Evolutionary conservation across 2,888 invertebrate species (phyloP), one percentile per base, ranked within the genome.

Genomic region (Tetropium fuscum): DNA sequence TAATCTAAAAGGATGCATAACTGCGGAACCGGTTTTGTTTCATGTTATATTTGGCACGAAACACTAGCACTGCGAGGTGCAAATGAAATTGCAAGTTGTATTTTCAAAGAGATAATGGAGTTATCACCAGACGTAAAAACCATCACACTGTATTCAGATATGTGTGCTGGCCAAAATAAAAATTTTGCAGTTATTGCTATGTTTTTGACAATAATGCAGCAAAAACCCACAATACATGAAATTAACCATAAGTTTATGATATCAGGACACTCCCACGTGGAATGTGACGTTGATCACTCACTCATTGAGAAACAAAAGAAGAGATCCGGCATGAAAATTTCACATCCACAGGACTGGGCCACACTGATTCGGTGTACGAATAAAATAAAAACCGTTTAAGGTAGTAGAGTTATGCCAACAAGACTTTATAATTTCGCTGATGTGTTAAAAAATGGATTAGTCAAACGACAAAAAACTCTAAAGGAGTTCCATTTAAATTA

Each of bases 351-450:
- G n/a, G n/a, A n/a, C n/a, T 3, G 27, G 27, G 27, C 27, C 7
- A 27, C 27, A n/a, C 27, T 27, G 8, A 27, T 27, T n/a, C 7
- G 27, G n/a, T 27, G 27, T n/a, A 27, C 27, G n/a, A 27, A 7
- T n/a, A 27, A 27, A 27, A 27, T n/a, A 7, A n/a, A 27, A 2
- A n/a, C 27, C 27, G n/a, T 27, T 27, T 27, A 27, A 27, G 7
- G 27, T 27, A n/a, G 27, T 27, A 2, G 27, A 27, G n/a, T 27
- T 27, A 27, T n/a, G 2, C n/a, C n/a, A 2, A 7, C 8, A 27
- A n/a, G 27, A 27, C n/a, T 27, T 27, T 27, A 27, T 27, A n/a
- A 27, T 27, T 27, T 27, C n/a, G 27, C 27, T 27, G 27, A n/a
- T 27, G 7, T 27, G n/a, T 27, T 27, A 27, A 27, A n/a, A n/a